A percentile compares a stretch with the other conserved stretches of the same genome.
phyloP scores from a whole-genome alignment of 2,888 invertebrate species.

The Cheilosia grossa region DNA sequence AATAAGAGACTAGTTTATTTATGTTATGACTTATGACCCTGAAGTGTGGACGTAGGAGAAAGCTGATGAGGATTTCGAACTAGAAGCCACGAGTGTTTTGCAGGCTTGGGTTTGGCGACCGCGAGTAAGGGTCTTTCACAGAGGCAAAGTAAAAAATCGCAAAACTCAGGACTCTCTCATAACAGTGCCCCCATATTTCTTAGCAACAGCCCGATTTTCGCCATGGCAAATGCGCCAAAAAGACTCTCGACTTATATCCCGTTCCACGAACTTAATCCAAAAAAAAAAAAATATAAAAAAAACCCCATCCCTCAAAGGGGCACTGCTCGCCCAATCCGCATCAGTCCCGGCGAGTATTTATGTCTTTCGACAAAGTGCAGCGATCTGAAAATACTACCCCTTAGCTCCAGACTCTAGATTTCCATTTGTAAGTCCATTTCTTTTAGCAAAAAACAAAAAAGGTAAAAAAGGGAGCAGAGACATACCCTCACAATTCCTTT shows the following conservation, averaged over 20 bases:
- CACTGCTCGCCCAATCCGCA: conserved; percentile 20
- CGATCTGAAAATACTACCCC: conserved; percentile 35
- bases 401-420: conserved; percentile 40
- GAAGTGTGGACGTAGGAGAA: no score
- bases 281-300: conserved; percentile 22
- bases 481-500: conserved; percentile 9
- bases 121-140: no score
- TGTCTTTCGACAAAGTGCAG: conserved; percentile 27
- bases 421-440: conserved; percentile 42
- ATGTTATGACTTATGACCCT: no score
- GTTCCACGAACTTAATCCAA: neutral
- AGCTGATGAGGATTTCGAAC: no score
- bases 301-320: neutral
- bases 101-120: no score
- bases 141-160: no score
- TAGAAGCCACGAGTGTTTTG: no score
- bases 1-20: no score
- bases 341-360: conserved; percentile 43
- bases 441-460: neutral
- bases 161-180: no score
- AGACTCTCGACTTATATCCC: neutral
- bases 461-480: neutral
- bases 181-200: no score
- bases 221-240: neutral
- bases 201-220: no score